Base-by-base conservation (phyloP, 2,888 invertebrate species). In the Auanema sp. region DNA sequence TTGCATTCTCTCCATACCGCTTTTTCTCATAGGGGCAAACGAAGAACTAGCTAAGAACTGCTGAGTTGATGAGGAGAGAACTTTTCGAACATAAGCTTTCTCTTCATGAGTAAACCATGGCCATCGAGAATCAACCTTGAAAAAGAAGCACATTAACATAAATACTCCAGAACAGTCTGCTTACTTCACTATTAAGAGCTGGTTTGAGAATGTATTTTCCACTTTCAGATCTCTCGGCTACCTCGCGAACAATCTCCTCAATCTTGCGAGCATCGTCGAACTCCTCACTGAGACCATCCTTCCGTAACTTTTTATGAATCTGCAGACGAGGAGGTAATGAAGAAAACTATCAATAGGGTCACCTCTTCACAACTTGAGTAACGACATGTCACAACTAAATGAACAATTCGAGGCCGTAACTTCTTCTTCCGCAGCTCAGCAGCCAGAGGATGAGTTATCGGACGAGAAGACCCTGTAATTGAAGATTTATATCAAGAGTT, bases 81-180 rank as follows among this genome's bases (percentile, higher is more conserved):
- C 25, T 24, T 57, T 41, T 14, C 71, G 68, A 33, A 70, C 54
- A 50, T 58, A 47, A 11, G 44, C 64, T 58, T 75, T 77, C 49
- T 78, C 78, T 8, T 76, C 76, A n/a, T 68, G 65, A 18, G 66
- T 69, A 54, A 69, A 75, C 68, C 77, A 77, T 52, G 65, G 63
- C 78, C 78, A 78, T 12, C 75, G 66, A 33, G 62, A 49, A 62
- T 73, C 68, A 24, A 75, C 69, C 59, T 76, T 65, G 5, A 58
- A 21, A 53, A 47, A 55, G 49, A 40, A 50, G n/a, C 14, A 6
- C 14, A 16, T 33, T 11, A 56, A 40, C 8, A 18, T 6, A 18
- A 21, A 5, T 47, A 47, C 16, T 47, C 16, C 3, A 10, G 10
- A 47, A n/a, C 16, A 52, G 4, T 18, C 24, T 8, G 12, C 25